These are phyloP conservation scores for Stictocephala bisonia DNA, from an alignment of 2,888 invertebrate species.

Conservation along the genomic window DNA sequence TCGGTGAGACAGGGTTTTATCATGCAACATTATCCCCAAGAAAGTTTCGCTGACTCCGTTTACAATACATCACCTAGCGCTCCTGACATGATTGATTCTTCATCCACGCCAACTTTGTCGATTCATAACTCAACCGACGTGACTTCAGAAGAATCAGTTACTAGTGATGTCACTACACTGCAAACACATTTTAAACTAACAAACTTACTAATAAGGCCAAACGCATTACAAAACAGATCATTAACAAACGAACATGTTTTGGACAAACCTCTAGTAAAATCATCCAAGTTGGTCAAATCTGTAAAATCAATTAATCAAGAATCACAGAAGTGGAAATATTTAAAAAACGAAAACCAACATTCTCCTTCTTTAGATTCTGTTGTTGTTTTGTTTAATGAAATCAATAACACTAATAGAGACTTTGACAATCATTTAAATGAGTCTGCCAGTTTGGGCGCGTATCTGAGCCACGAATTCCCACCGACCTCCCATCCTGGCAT, in stretches of 20 bases:
- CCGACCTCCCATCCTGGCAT: constrained; percentile 32
- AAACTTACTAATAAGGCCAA: background rate
- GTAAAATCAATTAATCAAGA: background rate
- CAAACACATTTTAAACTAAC: no score
- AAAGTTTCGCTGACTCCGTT: no score
- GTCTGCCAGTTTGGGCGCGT: constrained; percentile 14
- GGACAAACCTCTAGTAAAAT: background rate
- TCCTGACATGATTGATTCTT: background rate
- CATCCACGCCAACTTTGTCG: background rate
- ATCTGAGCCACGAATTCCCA: background rate
- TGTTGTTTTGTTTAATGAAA: background rate
- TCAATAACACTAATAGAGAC: background rate
- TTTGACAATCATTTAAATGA: constrained; percentile 24
- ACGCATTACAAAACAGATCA: background rate
- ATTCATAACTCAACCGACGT: background rate
- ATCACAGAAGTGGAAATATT: constrained; percentile 6
- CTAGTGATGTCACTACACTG: no score
- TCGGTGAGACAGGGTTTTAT: no score
- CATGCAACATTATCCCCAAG: no score
- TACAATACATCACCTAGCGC: background rate
- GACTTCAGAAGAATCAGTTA: no score
- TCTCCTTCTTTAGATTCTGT: background rate
- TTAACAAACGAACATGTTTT: constrained; percentile 9
- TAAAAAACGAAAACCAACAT: background rate
- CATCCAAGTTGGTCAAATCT: background rate